Evolutionary conservation across 2,888 invertebrate genomes (phyloP), one percentile per base, ranked within the genome.

Genomic region (Philereme transversata): DNA sequence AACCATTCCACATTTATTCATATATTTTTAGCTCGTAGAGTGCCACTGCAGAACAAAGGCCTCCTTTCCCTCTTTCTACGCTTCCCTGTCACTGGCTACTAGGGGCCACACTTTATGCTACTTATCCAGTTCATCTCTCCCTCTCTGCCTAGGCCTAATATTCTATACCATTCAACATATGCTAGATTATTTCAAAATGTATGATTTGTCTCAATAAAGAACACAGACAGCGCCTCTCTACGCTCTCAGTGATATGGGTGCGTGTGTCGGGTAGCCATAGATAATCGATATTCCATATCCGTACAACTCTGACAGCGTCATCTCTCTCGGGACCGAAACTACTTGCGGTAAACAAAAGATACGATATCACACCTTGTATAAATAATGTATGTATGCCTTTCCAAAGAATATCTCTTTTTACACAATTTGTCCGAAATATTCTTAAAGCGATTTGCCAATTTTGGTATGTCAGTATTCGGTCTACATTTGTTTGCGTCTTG

Each of bases 341-440:
- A 72, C 73, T 73, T 66, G 67, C 68, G 71, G 77, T 78, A 81
- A 82, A 82, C 80, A 82, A 80, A 79, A 80, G 77, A 78, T 76
- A 71, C 68, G 62, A 72, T 74, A 74, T 78, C 74, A 73, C 71
- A 70, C 72, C 62, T 67, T 67, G 65, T 73, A 78, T 80, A 80
- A 78, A 80, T 80, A 76, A 79, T 79, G 78, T 75, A 79, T 76
- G 71, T 75, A 79, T 76, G 71, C 67, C 60, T 60, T 61, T 59
- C 47, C 53, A 67, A 67, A 71, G 68, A 74, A 75, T 75, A 72
- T 75, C 69, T 75, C 70, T 72, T 73, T 76, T 75, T 72, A 60
- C 68, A 58, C 64, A 68, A 69, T 63, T 66, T 60, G 62, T 64
- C 68, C 63, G 55, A 65, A 57, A 67, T 65, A 62, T 62, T 64